phyloP scores from a whole-genome alignment of 1,140 invertebrate species.

The Drosophila prosaltans region DNA sequence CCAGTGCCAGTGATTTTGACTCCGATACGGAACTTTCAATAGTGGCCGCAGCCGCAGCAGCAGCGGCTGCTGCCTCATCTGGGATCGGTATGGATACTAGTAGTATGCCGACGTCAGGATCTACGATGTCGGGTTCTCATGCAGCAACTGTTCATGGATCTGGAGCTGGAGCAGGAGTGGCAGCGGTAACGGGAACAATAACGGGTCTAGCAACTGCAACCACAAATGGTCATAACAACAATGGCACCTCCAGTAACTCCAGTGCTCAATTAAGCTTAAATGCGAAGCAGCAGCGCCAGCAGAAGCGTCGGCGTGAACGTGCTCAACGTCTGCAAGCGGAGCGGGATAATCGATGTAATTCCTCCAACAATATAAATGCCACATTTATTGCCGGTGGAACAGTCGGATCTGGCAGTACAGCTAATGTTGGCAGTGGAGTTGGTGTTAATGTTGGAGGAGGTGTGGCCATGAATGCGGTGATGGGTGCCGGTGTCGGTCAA shows the following conservation, averaged over 20 bases:
- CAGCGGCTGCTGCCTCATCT: slow-evolving; percentile 37
- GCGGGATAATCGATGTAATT: slow-evolving; percentile 83
- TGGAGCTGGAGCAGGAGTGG: slow-evolving; percentile 16
- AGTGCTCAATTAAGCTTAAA: slow-evolving; percentile 68
- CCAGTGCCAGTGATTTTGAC: slow-evolving; percentile 74
- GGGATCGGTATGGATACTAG: slow-evolving; percentile 33
- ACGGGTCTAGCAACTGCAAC: slow-evolving; percentile 17
- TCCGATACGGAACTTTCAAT: slow-evolving; percentile 77
- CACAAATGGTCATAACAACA: slow-evolving; percentile 52
- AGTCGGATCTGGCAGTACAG: slow-evolving; percentile 13
- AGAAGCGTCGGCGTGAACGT: slow-evolving; percentile 92
- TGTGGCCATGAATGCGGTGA: slow-evolving; percentile 63
- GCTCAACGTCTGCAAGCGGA: slow-evolving; percentile 93
- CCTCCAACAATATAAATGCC: slow-evolving; percentile 47
- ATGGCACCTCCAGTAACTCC: slow-evolving; percentile 40
- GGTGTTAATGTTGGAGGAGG: slow-evolving; percentile 80
- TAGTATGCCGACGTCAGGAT: slow-evolving; percentile 31
- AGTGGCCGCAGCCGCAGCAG: slow-evolving; percentile 62
- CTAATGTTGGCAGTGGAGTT: background rate
- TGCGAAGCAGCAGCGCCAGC: slow-evolving; percentile 89
- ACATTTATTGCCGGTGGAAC: slow-evolving; percentile 40
- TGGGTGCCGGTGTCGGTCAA: slow-evolving; percentile 9
- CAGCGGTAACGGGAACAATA: slow-evolving; percentile 35
- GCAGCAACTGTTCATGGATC: slow-evolving; percentile 15
- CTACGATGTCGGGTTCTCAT: slow-evolving; percentile 3